Evolutionary conservation across 92 coral and sea anemone species (phyloP).

Genomic region (Hydrozoanthus gracilis): DNA sequence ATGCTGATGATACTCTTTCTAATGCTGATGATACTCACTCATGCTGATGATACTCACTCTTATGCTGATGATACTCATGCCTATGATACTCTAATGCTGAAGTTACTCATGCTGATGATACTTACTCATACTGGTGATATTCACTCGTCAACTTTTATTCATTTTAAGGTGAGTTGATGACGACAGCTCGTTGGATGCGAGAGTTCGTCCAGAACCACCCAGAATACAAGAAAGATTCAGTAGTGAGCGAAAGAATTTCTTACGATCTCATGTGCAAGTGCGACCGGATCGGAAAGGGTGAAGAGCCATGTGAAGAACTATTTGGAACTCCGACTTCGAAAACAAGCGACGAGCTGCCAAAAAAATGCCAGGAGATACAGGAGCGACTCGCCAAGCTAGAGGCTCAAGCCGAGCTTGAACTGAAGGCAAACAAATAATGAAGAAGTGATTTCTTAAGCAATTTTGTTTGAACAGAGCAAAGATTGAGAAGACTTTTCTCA

Average conservation of each 20-base stretch:
- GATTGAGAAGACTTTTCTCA: too few relatives aligned
- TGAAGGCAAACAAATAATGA: not conserved
- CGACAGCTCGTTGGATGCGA: slow-evolving; percentile 98
- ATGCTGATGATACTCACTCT: too few relatives aligned
- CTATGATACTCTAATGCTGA: too few relatives aligned
- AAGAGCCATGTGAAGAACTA: slow-evolving; percentile 80
- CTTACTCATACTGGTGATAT: not conserved
- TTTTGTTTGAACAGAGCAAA: not conserved
- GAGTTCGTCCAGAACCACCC: slow-evolving; percentile 81
- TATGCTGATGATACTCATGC: too few relatives aligned
- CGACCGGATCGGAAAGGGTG: slow-evolving; percentile 79
- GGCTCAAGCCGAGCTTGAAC: slow-evolving; percentile 41
- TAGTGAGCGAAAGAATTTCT: slow-evolving; percentile 82
- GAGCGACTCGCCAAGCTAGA: slow-evolving; percentile 68
- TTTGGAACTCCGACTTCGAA: slow-evolving; percentile 84
- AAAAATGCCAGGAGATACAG: slow-evolving; percentile 80
- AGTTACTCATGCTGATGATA: too few relatives aligned
- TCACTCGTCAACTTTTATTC: not conserved
- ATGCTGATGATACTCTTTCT: too few relatives aligned
- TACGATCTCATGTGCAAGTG: slow-evolving; percentile 89
- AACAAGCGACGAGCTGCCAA: slow-evolving; percentile 71
- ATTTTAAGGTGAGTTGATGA: slow-evolving; percentile 87
- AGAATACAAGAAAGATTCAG: slow-evolving; percentile 91
- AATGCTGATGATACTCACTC: too few relatives aligned
- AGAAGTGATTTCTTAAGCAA: not conserved